Evolutionary conservation across 2,888 invertebrate species (phyloP).

Genomic region (Drosophila infuscata): DNA sequence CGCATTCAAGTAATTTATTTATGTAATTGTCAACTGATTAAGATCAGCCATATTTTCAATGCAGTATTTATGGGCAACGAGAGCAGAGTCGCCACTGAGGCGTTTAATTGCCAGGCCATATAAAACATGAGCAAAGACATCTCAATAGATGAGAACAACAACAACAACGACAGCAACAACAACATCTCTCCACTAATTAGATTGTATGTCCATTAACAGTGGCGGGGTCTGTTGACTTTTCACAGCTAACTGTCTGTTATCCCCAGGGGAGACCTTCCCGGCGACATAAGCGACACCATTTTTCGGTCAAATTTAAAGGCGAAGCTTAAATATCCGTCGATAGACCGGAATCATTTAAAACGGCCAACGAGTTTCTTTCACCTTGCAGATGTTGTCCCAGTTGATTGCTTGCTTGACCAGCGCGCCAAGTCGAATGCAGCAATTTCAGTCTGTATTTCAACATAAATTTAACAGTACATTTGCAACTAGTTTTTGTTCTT

Average conservation of each 20-base stretch:
- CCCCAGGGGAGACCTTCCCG: conserved; percentile 28
- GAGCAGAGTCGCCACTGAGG: conserved; percentile 26
- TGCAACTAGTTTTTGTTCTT: conserved; percentile 65
- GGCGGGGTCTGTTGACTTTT: neutral
- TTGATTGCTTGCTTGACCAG: conserved; percentile 65
- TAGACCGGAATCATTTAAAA: conserved; percentile 40
- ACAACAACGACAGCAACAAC: conserved; percentile 8
- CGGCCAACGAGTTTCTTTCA: conserved; percentile 68
- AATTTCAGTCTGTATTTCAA: conserved; percentile 55
- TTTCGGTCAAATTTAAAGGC: conserved; percentile 50
- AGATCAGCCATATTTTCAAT: conserved; percentile 37
- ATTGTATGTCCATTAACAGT: conserved; percentile 39
- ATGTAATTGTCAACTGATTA: conserved; percentile 54
- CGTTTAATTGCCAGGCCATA: conserved; percentile 33
- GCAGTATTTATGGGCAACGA: conserved; percentile 46
- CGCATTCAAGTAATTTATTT: conserved; percentile 35
- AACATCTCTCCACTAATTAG: conserved; percentile 39
- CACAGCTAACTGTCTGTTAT: neutral
- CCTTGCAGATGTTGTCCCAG: conserved; percentile 62
- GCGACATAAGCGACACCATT: conserved; percentile 38
- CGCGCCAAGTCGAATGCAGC: conserved; percentile 58
- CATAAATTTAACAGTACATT: conserved; percentile 72
- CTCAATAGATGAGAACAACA: neutral
- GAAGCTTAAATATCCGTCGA: conserved; percentile 12
- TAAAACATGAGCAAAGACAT: neutral